A percentile compares a stretch with the other conserved stretches of the same genome.
These are phyloP conservation scores for Brassicogethes aeneus DNA, from an alignment of 2,888 invertebrate genomes.

Conservation along the genomic window DNA sequence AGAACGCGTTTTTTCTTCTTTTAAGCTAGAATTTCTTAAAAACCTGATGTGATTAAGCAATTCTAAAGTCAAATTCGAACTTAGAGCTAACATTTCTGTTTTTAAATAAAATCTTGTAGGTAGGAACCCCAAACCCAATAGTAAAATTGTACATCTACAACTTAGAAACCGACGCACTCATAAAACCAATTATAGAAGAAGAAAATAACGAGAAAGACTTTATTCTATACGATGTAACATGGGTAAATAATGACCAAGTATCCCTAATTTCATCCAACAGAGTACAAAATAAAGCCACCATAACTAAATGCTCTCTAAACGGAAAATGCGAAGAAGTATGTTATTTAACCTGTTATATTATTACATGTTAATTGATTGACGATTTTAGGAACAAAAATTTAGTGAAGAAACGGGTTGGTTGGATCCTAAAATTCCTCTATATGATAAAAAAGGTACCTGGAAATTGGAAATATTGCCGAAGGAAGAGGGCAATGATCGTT, in stretches of 20 bases:
- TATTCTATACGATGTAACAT: slow-evolving; percentile 60
- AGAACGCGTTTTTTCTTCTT: too few species aligned
- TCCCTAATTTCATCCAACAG: slow-evolving; percentile 77
- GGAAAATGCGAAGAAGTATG: slow-evolving; percentile 19
- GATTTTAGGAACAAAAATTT: neutral
- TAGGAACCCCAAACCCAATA: slow-evolving; percentile 63
- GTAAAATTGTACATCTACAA: slow-evolving; percentile 59
- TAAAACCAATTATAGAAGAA: slow-evolving; percentile 15
- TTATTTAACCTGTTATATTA: slow-evolving; percentile 4
- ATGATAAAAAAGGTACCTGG: slow-evolving; percentile 40
- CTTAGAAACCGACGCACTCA: slow-evolving; percentile 30
- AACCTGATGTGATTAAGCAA: too few species aligned
- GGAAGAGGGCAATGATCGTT: slow-evolving; percentile 25
- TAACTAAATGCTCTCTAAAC: slow-evolving; percentile 19
- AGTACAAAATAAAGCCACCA: slow-evolving; percentile 57
- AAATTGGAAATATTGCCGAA: slow-evolving; percentile 28
- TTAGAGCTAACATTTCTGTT: too few species aligned
- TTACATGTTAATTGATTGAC: slow-evolving; percentile 3
- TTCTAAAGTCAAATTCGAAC: too few species aligned
- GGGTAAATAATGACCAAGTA: slow-evolving; percentile 61
- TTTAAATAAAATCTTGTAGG: too few species aligned
- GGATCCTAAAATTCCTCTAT: slow-evolving; percentile 48
- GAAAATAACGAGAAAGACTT: slow-evolving; percentile 53
- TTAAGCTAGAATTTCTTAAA: too few species aligned
- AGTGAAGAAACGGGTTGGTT: slow-evolving; percentile 56